These are phyloP conservation scores for Vulpes ferrilata DNA, from an alignment of 2,113 vertebrate species.

Conservation along the genomic window DNA sequence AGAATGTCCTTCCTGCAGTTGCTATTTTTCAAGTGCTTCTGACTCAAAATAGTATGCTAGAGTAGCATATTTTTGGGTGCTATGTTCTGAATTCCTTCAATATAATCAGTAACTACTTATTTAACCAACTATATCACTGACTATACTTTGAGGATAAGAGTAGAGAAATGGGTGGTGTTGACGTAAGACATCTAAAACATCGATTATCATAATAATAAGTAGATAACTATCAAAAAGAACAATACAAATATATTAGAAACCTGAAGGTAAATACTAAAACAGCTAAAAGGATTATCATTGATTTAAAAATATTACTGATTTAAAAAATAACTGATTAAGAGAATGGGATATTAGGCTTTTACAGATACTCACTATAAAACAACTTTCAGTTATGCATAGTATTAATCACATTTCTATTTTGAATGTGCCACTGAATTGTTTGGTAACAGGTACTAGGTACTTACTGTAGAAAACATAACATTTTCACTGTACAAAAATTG, in stretches of 20 bases:
- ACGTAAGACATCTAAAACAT: background rate
- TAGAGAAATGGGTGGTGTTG: background rate
- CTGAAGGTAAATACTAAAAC: background rate
- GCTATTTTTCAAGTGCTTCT: background rate
- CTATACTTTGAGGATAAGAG: background rate
- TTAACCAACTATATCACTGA: background rate
- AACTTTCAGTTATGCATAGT: background rate
- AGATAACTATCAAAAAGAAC: background rate
- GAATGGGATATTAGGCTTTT: background rate
- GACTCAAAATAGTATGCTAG: background rate
- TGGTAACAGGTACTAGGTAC: background rate
- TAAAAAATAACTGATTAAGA: background rate
- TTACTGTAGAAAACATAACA: background rate
- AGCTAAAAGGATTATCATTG: background rate
- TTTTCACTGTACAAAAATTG: background rate
- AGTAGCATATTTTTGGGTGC: background rate
- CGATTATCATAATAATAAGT: background rate
- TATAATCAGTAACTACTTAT: background rate
- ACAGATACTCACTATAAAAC: background rate
- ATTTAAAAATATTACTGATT: conserved; percentile 26
- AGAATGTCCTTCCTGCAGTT: background rate
- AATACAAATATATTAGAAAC: background rate
- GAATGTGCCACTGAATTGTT: background rate
- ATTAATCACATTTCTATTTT: conserved; percentile 16
- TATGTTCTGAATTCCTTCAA: background rate